Evolutionary conservation across 2,888 invertebrate species (phyloP), one percentile per base, ranked within the genome.

Genomic region (Ephialtes manifestator): DNA sequence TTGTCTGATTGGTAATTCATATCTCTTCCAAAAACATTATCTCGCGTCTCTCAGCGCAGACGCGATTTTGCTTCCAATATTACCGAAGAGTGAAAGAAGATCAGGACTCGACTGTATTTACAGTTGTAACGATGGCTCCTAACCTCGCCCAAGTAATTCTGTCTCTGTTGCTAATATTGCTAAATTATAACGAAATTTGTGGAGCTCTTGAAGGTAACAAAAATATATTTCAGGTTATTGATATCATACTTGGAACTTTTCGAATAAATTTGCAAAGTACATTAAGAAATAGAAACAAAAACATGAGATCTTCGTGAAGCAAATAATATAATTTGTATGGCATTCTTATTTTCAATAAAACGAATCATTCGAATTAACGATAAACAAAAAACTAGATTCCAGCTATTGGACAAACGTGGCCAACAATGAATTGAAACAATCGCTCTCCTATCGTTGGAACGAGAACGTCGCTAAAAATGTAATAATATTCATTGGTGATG

Each of bases 401-500:
- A 84, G 90, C 11, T 93, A 94, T 86, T 95, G 95, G 95, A 92
- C 90, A 15, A 82, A 90, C 5, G 70, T 93, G 67, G 95, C 94
- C 0, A 88, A 90, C 24, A 87, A 90, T 7, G 95, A 95, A 83
- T 90, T 96, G n/a, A 94, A 95, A 53, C 95, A 95, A 70, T 96
- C 97, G 0, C 93, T 97, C 1, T 93, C 94, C 18, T 93, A 96
- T 1, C 94, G 95, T 90, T 95, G 95, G 92, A 97, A 97, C 89
- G 93, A 94, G 15, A 95, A 95, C 4, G 93, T 94, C 0, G 98
- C 98, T 0, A 97, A 96, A 93, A 98, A 98, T 93, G 96, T 98
- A 0, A 97, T 98, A 71, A 89, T 98, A 0, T 98, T 98, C 92
- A 94, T 99, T 4, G 98, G 98, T 0, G 98, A 99, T 92, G 99